Percentiles rank a stretch among this genome's conserved stretches.
Evolutionary conservation across 2,888 invertebrate species (phyloP).

Genomic region (Pharmacophagus antenor): DNA sequence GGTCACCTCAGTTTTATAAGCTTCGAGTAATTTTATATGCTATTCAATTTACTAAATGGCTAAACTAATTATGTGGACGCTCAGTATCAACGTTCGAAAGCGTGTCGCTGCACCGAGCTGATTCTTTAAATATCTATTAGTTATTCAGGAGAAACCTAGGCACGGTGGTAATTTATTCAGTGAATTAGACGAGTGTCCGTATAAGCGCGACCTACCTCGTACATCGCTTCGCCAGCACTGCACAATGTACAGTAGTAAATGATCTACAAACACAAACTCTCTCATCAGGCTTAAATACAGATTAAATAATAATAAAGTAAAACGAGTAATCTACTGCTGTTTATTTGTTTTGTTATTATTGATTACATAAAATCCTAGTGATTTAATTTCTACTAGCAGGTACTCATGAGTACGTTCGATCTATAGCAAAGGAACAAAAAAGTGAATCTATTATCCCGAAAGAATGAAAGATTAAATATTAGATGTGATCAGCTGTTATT

Average conservation of each 20-base stretch:
- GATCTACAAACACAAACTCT: constrained; percentile 55
- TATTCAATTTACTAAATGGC: constrained; percentile 33
- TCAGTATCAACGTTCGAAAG: constrained; percentile 53
- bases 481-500: too few relatives aligned
- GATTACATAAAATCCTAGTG: constrained; percentile 42
- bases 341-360: constrained; percentile 53
- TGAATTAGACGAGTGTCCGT: constrained; percentile 72
- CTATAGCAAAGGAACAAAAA: too few relatives aligned
- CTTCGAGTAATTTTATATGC: constrained; percentile 24
- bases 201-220: constrained; percentile 67
- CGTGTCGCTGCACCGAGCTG: constrained; percentile 53
- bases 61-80: constrained; percentile 32
- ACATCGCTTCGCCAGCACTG: constrained; percentile 39
- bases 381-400: neutral
- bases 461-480: too few relatives aligned
- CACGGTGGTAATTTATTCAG: constrained; percentile 67
- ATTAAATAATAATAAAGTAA: constrained; percentile 10
- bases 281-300: constrained; percentile 31
- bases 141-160: constrained; percentile 74
- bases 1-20: constrained; percentile 28
- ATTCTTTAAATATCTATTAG: constrained; percentile 67
- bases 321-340: constrained; percentile 39
- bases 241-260: constrained; percentile 52
- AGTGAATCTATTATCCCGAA: too few relatives aligned
- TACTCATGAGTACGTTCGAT: too few relatives aligned